Conservation (phyloP, 2,888 invertebrate genomes). For the Griposia aprilina region DNA sequence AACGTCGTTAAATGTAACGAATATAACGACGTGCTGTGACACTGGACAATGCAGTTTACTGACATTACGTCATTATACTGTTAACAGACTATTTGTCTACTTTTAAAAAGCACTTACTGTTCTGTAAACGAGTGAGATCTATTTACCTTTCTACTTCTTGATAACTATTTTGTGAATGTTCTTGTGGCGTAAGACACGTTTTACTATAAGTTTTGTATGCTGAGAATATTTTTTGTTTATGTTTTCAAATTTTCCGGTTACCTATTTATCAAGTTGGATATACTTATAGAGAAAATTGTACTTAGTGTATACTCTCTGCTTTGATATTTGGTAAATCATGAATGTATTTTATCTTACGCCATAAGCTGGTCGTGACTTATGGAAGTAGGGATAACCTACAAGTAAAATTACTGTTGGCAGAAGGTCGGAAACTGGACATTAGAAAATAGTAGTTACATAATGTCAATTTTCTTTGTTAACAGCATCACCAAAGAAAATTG, state of each 20-base stretch:
- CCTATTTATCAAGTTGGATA: background rate
- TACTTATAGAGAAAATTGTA: background rate
- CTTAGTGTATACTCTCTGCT: background rate
- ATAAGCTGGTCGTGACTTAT: slow-evolving; percentile 23
- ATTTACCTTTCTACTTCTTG: slow-evolving; percentile 56
- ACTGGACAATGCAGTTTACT: slow-evolving; percentile 49
- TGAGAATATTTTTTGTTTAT: background rate
- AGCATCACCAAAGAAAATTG: background rate
- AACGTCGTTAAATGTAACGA: slow-evolving; percentile 13
- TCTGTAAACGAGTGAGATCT: slow-evolving; percentile 55
- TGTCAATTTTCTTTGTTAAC: background rate
- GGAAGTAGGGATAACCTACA: background rate
- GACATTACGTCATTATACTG: slow-evolving; percentile 38
- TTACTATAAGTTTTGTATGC: background rate
- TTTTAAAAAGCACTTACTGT: slow-evolving; percentile 50
- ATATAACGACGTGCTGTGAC: slow-evolving; percentile 46
- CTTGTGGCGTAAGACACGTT: slow-evolving; percentile 48
- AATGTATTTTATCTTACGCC: slow-evolving; percentile 36
- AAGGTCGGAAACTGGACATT: background rate
- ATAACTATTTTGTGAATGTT: slow-evolving; percentile 41
- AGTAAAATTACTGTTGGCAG: background rate
- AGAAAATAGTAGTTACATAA: background rate
- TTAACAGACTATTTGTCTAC: slow-evolving; percentile 46
- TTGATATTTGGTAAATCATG: background rate
- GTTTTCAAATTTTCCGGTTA: background rate